These are phyloP conservation scores for Paramuricea clavata DNA, from an alignment of 92 coral and sea anemone genomes.

Conservation along the genomic window DNA sequence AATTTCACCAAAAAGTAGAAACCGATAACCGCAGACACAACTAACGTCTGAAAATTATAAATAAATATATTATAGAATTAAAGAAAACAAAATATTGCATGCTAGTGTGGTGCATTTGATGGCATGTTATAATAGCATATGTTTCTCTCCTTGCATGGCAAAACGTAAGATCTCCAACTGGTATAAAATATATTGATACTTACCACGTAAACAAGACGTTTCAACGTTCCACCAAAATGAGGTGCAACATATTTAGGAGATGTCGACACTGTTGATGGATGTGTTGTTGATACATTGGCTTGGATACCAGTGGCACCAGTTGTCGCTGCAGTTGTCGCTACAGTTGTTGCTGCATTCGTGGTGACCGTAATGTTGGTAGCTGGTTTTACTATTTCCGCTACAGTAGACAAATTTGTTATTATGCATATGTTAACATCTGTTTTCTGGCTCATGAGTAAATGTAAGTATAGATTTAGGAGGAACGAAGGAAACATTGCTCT, in stretches of 20 bases:
- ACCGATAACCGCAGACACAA: slow-evolving; percentile 7
- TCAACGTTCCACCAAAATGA: slow-evolving; percentile 27
- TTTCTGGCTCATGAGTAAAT: too few species aligned
- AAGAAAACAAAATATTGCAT: too few species aligned
- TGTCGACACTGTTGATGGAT: not conserved
- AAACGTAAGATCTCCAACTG: not conserved
- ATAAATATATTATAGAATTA: too few species aligned
- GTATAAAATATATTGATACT: not conserved
- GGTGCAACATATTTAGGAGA: not conserved
- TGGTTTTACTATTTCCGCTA: not conserved
- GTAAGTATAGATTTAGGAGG: too few species aligned
- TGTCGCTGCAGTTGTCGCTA: not conserved
- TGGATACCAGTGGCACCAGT: not conserved
- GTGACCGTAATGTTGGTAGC: not conserved
- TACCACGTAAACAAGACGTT: slow-evolving; percentile 33
- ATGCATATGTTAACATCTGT: too few species aligned
- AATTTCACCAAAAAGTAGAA: slow-evolving; percentile 29
- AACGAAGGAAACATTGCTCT: too few species aligned
- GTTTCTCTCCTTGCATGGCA: too few species aligned
- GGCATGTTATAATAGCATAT: too few species aligned
- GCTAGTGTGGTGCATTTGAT: too few species aligned
- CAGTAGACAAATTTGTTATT: too few species aligned
- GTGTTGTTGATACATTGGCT: slow-evolving; percentile 4
- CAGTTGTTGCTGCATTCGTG: not conserved
- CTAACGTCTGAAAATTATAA: not conserved